phyloP scores from a whole-genome alignment of 64 coral and sea anemone species.

The Stichodactyla helianthus region DNA sequence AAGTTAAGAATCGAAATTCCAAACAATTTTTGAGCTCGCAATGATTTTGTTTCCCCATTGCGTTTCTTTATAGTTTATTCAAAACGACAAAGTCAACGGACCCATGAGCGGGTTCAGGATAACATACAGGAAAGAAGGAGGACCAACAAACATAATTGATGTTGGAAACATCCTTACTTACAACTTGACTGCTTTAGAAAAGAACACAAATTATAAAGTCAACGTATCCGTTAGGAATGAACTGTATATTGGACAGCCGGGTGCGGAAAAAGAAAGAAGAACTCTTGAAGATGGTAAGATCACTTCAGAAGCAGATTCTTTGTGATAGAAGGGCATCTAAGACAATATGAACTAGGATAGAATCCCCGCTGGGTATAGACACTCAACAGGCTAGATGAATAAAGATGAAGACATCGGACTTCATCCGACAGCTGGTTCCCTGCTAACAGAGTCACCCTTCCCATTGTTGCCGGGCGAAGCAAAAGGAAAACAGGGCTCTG shows the following conservation, averaged over 20 bases:
- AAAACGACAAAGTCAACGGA: slow-evolving; percentile 9
- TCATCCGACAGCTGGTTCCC: too few relatives aligned
- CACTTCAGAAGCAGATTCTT: neutral
- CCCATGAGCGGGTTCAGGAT: neutral
- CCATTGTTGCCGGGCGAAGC: too few relatives aligned
- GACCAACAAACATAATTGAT: neutral
- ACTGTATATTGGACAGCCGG: neutral
- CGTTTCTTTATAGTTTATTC: neutral
- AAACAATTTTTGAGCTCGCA: too few relatives aligned
- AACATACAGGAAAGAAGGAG: neutral
- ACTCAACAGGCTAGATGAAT: too few relatives aligned
- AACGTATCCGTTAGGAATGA: neutral
- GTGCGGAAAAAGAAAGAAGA: neutral
- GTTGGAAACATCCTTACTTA: neutral
- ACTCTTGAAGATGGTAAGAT: slow-evolving; percentile 4
- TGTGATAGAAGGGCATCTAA: neutral
- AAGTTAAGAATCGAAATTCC: too few relatives aligned
- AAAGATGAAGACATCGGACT: too few relatives aligned
- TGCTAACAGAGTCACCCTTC: too few relatives aligned
- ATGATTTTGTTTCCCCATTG: neutral
- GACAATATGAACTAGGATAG: neutral
- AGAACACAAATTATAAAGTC: neutral
- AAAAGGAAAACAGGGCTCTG: too few relatives aligned
- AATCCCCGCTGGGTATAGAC: too few relatives aligned
- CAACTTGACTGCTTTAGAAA: neutral